A percentile compares a stretch with the other conserved stretches of the same genome.
These are phyloP conservation scores for Enteromius mattozi DNA, from an alignment of 2,797 vertebrate species.

Conservation along the genomic window DNA sequence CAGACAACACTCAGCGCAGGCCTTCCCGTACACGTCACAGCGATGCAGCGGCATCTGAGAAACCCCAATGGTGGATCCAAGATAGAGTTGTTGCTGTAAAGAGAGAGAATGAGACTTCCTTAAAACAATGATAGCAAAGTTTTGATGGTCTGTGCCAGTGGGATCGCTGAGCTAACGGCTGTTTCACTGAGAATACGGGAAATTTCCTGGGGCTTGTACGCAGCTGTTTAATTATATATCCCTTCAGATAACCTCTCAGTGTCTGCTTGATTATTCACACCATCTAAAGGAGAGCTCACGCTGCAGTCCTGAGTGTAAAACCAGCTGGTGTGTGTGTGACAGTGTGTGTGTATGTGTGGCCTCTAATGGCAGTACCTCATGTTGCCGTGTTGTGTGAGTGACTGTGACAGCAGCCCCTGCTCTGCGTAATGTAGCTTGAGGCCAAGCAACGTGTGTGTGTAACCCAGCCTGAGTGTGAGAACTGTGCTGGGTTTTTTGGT, in stretches of 20 bases:
- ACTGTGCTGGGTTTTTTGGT: constrained; percentile 39
- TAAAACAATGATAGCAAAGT: neutral
- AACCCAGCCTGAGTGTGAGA: constrained; percentile 48
- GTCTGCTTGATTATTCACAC: constrained; percentile 57
- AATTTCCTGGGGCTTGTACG: constrained; percentile 3
- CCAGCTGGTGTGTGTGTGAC: constrained; percentile 21
- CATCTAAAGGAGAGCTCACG: constrained; percentile 18
- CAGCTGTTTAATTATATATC: constrained; percentile 52
- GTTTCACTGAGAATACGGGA: constrained; percentile 21
- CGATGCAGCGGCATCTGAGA: constrained; percentile 96
- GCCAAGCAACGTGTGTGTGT: constrained; percentile 28
- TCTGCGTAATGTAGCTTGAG: constrained; percentile 36
- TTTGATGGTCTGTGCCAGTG: neutral
- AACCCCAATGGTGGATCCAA: constrained; percentile 89
- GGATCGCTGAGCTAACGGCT: neutral
- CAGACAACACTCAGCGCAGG: constrained; percentile 97
- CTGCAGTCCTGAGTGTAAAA: constrained; percentile 39
- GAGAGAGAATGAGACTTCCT: constrained; percentile 17
- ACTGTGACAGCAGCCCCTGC: constrained; percentile 50
- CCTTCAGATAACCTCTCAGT: constrained; percentile 44
- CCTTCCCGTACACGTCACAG: constrained; percentile 95
- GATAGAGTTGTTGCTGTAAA: constrained; percentile 94
- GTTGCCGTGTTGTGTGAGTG: constrained; percentile 43
- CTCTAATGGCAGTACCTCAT: constrained; percentile 47
- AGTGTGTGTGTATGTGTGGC: constrained; percentile 28